A percentile compares a stretch with the other conserved stretches of the same genome.
Conservation (phyloP, 2,113 vertebrate genomes). For the Tenebrosternarchus preto region DNA sequence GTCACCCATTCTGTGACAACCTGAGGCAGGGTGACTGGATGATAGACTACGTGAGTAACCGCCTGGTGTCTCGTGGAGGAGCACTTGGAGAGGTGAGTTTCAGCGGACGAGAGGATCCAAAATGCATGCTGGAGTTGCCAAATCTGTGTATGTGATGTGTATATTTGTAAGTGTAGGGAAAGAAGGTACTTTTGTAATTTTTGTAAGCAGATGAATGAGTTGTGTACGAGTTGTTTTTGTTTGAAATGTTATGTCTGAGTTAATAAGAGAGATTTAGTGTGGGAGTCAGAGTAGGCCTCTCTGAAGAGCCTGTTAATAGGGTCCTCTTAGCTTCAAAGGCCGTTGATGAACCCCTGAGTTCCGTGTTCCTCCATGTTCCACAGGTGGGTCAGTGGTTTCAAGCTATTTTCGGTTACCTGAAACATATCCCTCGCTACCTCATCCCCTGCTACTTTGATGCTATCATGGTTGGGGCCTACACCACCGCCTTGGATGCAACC, state of each 20-base stretch:
- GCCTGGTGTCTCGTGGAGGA: conserved; percentile 81
- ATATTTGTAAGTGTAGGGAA: too few species aligned
- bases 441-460: conserved; percentile 97
- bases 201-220: too few species aligned
- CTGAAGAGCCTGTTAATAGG: not conserved
- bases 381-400: conserved; percentile 93
- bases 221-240: too few species aligned
- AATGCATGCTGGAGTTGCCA: too few species aligned
- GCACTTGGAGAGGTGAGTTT: conserved; percentile 79
- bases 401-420: conserved; percentile 91
- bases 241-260: not conserved
- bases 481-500: conserved; percentile 81
- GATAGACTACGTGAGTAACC: conserved; percentile 89
- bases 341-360: not conserved
- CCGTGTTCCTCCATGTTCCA: not conserved
- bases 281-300: not conserved
- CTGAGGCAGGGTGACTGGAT: conserved; percentile 97
- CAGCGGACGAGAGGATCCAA: not conserved
- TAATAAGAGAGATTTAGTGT: not conserved
- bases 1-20: conserved; percentile 94
- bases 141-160: too few species aligned
- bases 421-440: conserved; percentile 94
- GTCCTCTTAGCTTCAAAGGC: not conserved
- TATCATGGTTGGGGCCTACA: conserved; percentile 88
- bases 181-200: too few species aligned